Conservation (phyloP, 2,888 invertebrate genomes). For the Monopis laevigella region DNA sequence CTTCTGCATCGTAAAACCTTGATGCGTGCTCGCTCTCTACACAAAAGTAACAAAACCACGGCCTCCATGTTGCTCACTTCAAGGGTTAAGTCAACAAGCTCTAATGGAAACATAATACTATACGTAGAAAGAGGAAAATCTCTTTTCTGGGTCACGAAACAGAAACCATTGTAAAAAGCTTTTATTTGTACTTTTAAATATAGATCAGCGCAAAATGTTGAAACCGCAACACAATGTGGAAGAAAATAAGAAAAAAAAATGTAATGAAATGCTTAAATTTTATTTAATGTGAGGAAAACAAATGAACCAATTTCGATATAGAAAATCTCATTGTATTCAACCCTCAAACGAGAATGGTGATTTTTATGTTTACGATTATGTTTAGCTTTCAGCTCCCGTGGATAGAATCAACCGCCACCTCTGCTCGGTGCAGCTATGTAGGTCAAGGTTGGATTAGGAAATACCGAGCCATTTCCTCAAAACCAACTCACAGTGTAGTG, state of each 20-base stretch:
- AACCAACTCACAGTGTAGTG: too few species aligned
- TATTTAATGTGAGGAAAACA: too few species aligned
- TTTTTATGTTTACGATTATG: conserved; percentile 32
- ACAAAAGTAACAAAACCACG: conserved; percentile 24
- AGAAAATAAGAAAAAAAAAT: neutral
- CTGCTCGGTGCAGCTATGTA: conserved; percentile 31
- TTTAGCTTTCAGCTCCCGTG: conserved; percentile 30
- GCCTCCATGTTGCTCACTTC: conserved; percentile 29
- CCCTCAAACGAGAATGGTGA: too few species aligned
- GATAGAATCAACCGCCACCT: conserved; percentile 38
- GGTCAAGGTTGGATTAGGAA: conserved; percentile 46
- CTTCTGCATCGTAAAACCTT: conserved; percentile 40
- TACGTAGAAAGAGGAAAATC: conserved; percentile 31
- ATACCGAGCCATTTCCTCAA: conserved; percentile 20
- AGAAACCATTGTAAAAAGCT: conserved; percentile 40
- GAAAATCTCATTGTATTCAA: too few species aligned
- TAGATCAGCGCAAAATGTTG: conserved; percentile 29
- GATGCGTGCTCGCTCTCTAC: conserved; percentile 26
- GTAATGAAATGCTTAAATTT: neutral
- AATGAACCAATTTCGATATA: too few species aligned
- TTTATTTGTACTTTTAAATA: conserved; percentile 40
- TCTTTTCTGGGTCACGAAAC: conserved; percentile 40
- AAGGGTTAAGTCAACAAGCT: conserved; percentile 50
- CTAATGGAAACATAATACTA: conserved; percentile 52
- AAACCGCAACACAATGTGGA: conserved; percentile 16